Percentiles rank a stretch among this genome's conserved stretches.
These are phyloP conservation scores for Bombylius discolor DNA, from an alignment of 2,888 invertebrate species.

Conservation along the genomic window DNA sequence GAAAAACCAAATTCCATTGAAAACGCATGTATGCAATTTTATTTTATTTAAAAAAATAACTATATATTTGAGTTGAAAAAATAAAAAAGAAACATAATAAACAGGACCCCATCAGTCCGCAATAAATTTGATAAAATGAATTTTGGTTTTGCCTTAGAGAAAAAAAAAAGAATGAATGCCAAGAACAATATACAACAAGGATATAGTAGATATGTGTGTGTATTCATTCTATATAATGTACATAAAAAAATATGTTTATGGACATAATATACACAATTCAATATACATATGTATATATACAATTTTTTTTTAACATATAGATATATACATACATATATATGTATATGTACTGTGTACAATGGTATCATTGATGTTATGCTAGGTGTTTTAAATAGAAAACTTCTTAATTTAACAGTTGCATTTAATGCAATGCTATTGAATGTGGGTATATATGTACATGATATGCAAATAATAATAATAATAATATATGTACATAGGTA, in stretches of 20 bases:
- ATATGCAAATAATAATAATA: too few species aligned
- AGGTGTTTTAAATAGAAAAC: not conserved
- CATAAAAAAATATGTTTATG: not conserved
- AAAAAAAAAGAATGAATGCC: not conserved
- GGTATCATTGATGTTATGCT: too few species aligned
- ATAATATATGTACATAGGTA: too few species aligned
- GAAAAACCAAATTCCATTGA: not conserved
- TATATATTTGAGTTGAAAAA: not conserved
- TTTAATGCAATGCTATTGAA: not conserved
- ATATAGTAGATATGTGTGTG: not conserved
- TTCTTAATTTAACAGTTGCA: not conserved
- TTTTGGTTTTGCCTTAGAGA: slow-evolving; percentile 8
- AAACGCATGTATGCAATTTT: slow-evolving; percentile 9
- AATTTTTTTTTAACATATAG: too few species aligned
- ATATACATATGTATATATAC: too few species aligned
- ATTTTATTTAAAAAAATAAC: not conserved
- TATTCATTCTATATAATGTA: not conserved
- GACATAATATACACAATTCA: not conserved
- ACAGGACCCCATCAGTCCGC: slow-evolving; percentile 3
- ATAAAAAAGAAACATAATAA: not conserved
- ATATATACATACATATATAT: too few species aligned
- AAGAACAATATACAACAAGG: not conserved
- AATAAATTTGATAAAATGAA: slow-evolving; percentile 14
- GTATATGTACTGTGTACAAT: too few species aligned
- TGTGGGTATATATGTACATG: too few species aligned